These are phyloP conservation scores for Trissolcus brochymenae DNA, from an alignment of 2,888 invertebrate genomes.

Conservation along the genomic window DNA sequence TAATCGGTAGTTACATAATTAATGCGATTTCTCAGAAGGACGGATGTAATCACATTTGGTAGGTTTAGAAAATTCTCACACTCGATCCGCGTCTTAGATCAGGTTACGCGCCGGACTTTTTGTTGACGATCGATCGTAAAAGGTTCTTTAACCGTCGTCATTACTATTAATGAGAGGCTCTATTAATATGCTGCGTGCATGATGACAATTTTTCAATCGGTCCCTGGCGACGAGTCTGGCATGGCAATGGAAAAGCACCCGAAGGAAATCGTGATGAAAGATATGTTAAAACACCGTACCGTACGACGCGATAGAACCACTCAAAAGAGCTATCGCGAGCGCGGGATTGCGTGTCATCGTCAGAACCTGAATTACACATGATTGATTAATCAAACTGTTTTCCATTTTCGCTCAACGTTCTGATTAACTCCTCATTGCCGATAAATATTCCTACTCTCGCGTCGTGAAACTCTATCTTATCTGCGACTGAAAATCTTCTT, in stretches of 20 bases:
- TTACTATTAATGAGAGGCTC: slow-evolving; percentile 38
- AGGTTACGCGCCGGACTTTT: slow-evolving; percentile 17
- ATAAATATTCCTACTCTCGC: too few species aligned
- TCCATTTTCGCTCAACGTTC: background rate
- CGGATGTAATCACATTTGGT: slow-evolving; percentile 16
- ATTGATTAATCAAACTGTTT: too few species aligned
- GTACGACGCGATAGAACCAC: too few species aligned
- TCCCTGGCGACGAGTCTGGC: background rate
- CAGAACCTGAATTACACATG: too few species aligned
- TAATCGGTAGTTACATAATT: slow-evolving; percentile 29
- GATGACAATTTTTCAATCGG: slow-evolving; percentile 7
- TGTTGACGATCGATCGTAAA: slow-evolving; percentile 25
- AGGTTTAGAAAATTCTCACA: slow-evolving; percentile 33
- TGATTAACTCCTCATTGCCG: background rate
- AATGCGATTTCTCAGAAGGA: slow-evolving; percentile 26
- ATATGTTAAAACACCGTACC: slow-evolving; percentile 1
- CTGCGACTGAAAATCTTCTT: background rate
- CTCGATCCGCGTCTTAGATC: slow-evolving; percentile 11
- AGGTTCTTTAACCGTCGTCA: slow-evolving; percentile 23
- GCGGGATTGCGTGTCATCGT: too few species aligned
- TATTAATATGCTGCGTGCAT: slow-evolving; percentile 31
- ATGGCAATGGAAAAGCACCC: slow-evolving; percentile 4
- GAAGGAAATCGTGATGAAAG: slow-evolving; percentile 4
- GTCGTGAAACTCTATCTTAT: background rate
- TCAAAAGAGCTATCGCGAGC: too few species aligned